Base-by-base conservation (phyloP, 2,888 invertebrate species). In the Apodemia duryi region DNA sequence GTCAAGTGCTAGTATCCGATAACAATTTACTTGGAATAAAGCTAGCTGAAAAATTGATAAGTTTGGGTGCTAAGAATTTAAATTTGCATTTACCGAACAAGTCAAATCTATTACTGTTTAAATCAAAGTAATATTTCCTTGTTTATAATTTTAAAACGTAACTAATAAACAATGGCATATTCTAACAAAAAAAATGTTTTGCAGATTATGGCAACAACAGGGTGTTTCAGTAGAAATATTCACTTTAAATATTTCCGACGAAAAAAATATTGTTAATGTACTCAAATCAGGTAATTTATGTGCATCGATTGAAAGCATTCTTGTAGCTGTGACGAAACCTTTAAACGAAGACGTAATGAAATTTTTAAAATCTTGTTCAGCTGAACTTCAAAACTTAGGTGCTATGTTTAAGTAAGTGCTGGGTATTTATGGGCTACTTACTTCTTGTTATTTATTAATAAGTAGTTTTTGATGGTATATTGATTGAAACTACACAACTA, bases 1-100 rank as follows among this genome's bases (percentile, higher is more conserved):
- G 70, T 5, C 81, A 81, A 6, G 38, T 84, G 0, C 65, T 85
- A 13, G 11, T 85, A 13, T 74, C 77, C 60, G 79, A 82, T 32
- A 72, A 75, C 6, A 74, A 77, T 41, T 71, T 32, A 4, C 32
- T 32, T 32, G 32, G 32, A 32, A 32, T 32, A 32, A 32, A 32
- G 32, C 32, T 32, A 2, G 32, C 32, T 32, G 32, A 32, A 2
- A 32, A 32, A 32, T 32, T 32, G 4, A 32, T 32, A 32, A 32
- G 32, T 32, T 4, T 2, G 32, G 32, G 32, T 32, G 32, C 32
- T 32, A 32, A 32, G 32, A 32, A 51, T 46, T 70, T 6, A 65
- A 67, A 2, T 32, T 32, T 32, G 32, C 32, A 32, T 32, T 32
- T 32, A 32, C 32, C 32, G 32, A 32, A 32, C 32, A 52, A 68